These are phyloP conservation scores for Manduca sexta DNA, from an alignment of 1,140 invertebrate genomes.

Conservation along the genomic window DNA sequence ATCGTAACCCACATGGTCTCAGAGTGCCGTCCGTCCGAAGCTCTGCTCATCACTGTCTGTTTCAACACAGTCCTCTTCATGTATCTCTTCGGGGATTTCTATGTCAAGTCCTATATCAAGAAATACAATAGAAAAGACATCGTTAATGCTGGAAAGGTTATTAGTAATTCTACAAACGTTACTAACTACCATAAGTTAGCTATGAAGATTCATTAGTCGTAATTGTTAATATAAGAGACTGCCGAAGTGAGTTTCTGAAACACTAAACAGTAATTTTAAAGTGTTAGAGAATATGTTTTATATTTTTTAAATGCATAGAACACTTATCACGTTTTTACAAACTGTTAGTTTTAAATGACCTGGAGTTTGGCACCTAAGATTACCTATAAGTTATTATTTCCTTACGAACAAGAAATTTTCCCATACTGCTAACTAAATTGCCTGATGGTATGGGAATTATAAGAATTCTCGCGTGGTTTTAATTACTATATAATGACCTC, in stretches of 20 bases:
- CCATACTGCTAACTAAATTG: no score
- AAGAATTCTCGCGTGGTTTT: no score
- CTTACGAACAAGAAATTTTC: no score
- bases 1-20: conserved; percentile 11
- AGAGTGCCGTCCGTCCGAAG: conserved; percentile 29
- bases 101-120: conserved; percentile 25
- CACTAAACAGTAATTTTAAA: no score
- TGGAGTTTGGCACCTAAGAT: background rate
- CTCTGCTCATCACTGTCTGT: conserved; percentile 15
- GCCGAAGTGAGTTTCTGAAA: no score
- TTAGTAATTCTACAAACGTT: conserved; percentile 4
- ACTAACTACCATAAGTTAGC: conserved; percentile 9
- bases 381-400: no score
- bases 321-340: background rate
- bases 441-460: no score
- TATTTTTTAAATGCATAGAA: no score
- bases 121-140: conserved; percentile 71
- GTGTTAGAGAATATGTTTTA: no score
- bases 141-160: conserved; percentile 14
- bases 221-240: no score
- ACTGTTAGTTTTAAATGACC: background rate
- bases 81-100: conserved; percentile 37
- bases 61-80: conserved; percentile 28
- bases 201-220: conserved; percentile 10
- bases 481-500: no score